A percentile compares a stretch with the other conserved stretches of the same genome.
Conservation (phyloP, 2,797 vertebrate genomes). For the Eurystomus glaucurus region DNA sequence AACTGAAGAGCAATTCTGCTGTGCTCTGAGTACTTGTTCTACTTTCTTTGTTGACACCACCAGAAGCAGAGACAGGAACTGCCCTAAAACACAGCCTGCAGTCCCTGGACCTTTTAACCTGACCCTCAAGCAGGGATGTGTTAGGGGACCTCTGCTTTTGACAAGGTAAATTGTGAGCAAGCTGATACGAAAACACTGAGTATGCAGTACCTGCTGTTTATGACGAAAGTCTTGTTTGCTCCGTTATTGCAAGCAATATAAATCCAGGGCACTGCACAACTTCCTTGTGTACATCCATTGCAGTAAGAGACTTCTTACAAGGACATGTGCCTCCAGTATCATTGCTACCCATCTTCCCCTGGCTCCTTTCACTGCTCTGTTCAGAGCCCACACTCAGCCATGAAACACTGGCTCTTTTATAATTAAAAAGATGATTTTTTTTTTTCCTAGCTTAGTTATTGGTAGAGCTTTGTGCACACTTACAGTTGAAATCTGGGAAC, state of each 20-base stretch:
- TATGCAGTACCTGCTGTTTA: background rate
- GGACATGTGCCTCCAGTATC: background rate
- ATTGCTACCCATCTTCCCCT: background rate
- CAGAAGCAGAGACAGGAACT: background rate
- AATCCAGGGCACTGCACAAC: background rate
- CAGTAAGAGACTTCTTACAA: background rate
- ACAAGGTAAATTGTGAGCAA: background rate
- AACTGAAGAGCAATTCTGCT: background rate
- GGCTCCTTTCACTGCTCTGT: background rate
- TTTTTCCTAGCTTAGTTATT: background rate
- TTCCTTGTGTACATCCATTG: background rate
- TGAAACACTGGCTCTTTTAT: background rate
- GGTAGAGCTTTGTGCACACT: background rate
- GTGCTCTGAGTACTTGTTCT: background rate
- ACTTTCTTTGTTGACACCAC: rapidly evolving
- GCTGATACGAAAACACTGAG: background rate
- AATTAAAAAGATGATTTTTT: background rate
- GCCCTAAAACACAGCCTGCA: background rate
- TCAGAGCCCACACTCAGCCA: background rate
- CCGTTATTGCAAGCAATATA: background rate
- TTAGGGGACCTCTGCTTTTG: background rate
- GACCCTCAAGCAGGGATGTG: background rate
- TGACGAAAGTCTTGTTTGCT: constrained; percentile 7
- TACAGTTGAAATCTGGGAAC: background rate
- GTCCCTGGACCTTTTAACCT: background rate